Evolutionary conservation across 2,113 vertebrate species (phyloP), one percentile per base, ranked within the genome.

Genomic region (Notarius quadriscutis): DNA sequence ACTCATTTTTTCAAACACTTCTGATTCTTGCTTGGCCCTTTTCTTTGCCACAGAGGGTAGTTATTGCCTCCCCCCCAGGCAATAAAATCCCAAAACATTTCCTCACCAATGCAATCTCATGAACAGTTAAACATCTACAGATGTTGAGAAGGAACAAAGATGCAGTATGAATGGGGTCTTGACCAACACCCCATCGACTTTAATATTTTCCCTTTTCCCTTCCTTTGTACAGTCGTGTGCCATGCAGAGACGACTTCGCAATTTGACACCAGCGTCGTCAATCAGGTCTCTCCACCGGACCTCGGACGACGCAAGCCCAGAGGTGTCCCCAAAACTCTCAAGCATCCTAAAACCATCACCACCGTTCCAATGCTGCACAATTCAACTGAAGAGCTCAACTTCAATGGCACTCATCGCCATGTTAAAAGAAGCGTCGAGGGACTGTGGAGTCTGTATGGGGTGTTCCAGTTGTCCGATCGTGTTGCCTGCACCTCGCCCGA

Each of bases 391-490:
- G 34, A 41, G 34, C 34, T 3, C 34, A 41, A 60, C 63, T 51
- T n/a, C 48, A 27, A 41, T 2, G 4, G 7, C 12, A 50, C 9
- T 1, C 11, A 6, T 5, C 50, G 7, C 15, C n/a, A 17, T 34
- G 17, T 3, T 3, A 83, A 63, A 50, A 53, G 50, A 53, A 10
- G 48, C 1, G 0, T n/a, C 5, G 2, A 8, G 5, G 57, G 50
- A 6, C 0, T 22, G 2, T 83, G 85, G 79, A 87, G 74, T 1
- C 58, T 90, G 0, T 92, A 92, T 0, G 93, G 94, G 0, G 0
- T 94, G 55, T 93, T 95, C 88, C 92, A 93, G 89, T 85, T 94
- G 2, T 20, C 82, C 0, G 89, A 93, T 85, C 20, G 2, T 1
- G 0, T 63, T 6, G 88, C 81, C 78, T 95, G 94, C 63, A 7